phyloP scores from a whole-genome alignment of 2,797 vertebrate species.

The Uromys caudimaculatus region DNA sequence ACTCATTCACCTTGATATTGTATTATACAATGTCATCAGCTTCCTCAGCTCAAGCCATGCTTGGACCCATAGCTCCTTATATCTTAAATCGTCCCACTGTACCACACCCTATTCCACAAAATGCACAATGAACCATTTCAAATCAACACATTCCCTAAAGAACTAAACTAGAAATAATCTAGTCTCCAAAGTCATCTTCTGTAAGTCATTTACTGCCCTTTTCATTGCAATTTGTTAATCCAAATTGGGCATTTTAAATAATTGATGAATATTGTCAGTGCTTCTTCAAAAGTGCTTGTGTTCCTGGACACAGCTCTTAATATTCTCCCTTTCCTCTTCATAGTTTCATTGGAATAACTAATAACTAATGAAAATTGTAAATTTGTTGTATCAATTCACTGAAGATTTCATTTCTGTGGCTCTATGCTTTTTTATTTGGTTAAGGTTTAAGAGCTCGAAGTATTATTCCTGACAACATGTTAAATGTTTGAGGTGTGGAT shows the following conservation, averaged over 20 bases:
- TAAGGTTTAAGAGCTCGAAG: constrained; percentile 75
- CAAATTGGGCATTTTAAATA: constrained; percentile 6
- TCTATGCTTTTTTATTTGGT: constrained; percentile 78
- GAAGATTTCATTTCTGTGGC: constrained; percentile 77
- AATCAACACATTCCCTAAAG: constrained; percentile 53
- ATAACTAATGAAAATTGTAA: constrained; percentile 67
- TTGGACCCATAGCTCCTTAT: not conserved
- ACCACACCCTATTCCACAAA: not conserved
- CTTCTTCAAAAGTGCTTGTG: constrained; percentile 57
- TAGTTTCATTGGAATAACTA: constrained; percentile 10
- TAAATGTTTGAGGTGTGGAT: constrained; percentile 73
- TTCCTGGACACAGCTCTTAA: constrained; percentile 30
- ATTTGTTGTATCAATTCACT: constrained; percentile 73
- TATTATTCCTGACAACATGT: constrained; percentile 76
- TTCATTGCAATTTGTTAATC: constrained; percentile 1
- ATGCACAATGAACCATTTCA: constrained; percentile 1
- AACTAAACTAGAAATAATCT: constrained; percentile 31
- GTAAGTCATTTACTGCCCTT: not conserved
- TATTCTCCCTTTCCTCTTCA: not conserved
- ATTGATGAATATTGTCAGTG: not conserved
- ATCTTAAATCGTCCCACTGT: not conserved
- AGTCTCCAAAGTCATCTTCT: constrained; percentile 4
- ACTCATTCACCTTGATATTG: not conserved
- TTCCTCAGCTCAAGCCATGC: not conserved
- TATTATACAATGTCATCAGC: not conserved